phyloP scores from a whole-genome alignment of 1,140 invertebrate genomes.

The Rhagoletis pomonella region DNA sequence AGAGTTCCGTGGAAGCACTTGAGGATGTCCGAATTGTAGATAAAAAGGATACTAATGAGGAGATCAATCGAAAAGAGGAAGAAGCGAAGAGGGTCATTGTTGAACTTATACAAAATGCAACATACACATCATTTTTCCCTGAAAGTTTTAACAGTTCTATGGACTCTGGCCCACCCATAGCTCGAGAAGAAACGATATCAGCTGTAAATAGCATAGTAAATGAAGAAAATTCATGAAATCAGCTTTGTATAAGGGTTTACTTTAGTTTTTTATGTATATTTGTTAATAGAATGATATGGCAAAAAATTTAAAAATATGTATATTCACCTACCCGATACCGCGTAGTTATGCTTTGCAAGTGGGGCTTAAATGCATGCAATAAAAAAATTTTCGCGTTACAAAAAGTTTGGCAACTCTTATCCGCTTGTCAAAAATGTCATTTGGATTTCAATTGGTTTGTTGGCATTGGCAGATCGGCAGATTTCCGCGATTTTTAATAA shows the following conservation, averaged over 20 bases:
- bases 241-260: not conserved
- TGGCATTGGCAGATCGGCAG: not conserved
- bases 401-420: not conserved
- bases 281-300: not conserved
- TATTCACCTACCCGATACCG: too few relatives aligned
- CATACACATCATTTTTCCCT: slow-evolving; percentile 55
- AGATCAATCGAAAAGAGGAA: slow-evolving; percentile 54
- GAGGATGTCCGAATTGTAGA: not conserved
- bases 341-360: too few relatives aligned
- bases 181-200: slow-evolving; percentile 56
- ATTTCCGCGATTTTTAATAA: not conserved
- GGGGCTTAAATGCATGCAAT: too few relatives aligned
- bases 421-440: not conserved
- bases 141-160: slow-evolving; percentile 53
- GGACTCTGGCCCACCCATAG: slow-evolving; percentile 54
- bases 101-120: slow-evolving; percentile 56
- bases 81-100: slow-evolving; percentile 56
- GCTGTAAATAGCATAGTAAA: slow-evolving; percentile 56
- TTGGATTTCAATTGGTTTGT: not conserved
- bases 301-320: too few relatives aligned
- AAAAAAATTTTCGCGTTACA: too few relatives aligned
- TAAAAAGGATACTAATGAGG: slow-evolving; percentile 9
- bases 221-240: slow-evolving; percentile 24
- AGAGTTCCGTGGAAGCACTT: not conserved
- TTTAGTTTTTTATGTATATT: not conserved